phyloP scores from a whole-genome alignment of 2,113 vertebrate species.

The Austrofundulus limnaeus region DNA sequence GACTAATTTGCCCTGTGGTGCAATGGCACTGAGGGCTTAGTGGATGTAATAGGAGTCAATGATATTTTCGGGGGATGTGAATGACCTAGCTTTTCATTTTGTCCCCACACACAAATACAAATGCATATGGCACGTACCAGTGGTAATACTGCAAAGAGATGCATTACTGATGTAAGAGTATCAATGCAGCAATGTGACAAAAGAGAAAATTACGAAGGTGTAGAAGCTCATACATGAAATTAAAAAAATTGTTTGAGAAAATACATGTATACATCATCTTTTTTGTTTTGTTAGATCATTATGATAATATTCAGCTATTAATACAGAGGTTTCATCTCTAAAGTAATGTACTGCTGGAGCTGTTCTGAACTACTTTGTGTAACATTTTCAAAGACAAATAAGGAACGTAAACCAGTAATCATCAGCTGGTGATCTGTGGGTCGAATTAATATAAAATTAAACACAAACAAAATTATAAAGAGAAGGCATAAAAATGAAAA shows the following conservation, averaged over 20 bases:
- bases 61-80: slow-evolving; percentile 59
- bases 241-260: not conserved
- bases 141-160: not conserved
- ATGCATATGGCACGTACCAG: not conserved
- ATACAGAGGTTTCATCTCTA: too few relatives aligned
- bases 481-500: too few relatives aligned
- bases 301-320: too few relatives aligned
- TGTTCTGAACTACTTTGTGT: too few relatives aligned
- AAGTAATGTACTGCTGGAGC: too few relatives aligned
- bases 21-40: slow-evolving; percentile 57
- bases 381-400: too few relatives aligned
- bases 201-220: not conserved
- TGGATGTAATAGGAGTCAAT: slow-evolving; percentile 68
- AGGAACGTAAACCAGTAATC: too few relatives aligned
- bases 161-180: not conserved
- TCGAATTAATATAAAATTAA: too few relatives aligned
- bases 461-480: too few relatives aligned
- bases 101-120: slow-evolving; percentile 20
- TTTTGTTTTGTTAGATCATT: too few relatives aligned
- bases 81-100: slow-evolving; percentile 48
- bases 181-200: not conserved
- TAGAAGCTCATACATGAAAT: not conserved
- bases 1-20: slow-evolving; percentile 62
- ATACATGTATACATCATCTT: not conserved
- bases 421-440: too few relatives aligned